These are phyloP conservation scores for Perognathus longimembris DNA, from an alignment of 2,113 vertebrate species.

Conservation along the genomic window DNA sequence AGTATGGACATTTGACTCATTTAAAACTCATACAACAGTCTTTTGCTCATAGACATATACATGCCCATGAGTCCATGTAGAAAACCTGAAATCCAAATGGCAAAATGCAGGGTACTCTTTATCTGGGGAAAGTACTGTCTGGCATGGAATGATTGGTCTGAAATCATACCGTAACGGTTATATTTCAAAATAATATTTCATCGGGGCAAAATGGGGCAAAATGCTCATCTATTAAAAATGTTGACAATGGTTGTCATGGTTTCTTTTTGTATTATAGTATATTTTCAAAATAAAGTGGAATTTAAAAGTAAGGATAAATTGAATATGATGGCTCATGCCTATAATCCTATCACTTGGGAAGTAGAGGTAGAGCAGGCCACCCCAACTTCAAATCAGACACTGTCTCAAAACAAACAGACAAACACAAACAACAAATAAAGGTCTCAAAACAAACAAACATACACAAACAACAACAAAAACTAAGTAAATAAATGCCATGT, in stretches of 20 bases:
- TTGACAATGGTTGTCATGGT: neutral
- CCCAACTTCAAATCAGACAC: too few relatives aligned
- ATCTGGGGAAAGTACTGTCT: neutral
- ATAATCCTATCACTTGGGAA: too few relatives aligned
- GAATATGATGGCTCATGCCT: too few relatives aligned
- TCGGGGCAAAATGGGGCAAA: neutral
- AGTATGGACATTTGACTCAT: neutral
- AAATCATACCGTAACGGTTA: neutral
- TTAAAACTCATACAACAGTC: neutral
- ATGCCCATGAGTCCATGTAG: neutral
- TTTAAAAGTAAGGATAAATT: neutral
- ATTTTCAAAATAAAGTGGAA: constrained; percentile 4
- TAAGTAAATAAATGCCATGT: neutral
- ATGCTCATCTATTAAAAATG: neutral
- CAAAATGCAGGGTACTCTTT: neutral
- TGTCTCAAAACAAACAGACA: too few relatives aligned
- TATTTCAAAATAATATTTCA: constrained; percentile 11
- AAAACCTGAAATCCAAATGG: neutral
- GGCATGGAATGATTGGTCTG: neutral
- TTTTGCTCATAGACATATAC: neutral
- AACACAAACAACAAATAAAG: too few relatives aligned
- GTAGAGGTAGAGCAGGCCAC: too few relatives aligned
- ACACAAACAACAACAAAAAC: too few relatives aligned
- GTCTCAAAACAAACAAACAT: too few relatives aligned
- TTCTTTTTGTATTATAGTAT: neutral